phyloP scores from a whole-genome alignment of 2,113 vertebrate genomes.

The Leptobrachium leishanense region DNA sequence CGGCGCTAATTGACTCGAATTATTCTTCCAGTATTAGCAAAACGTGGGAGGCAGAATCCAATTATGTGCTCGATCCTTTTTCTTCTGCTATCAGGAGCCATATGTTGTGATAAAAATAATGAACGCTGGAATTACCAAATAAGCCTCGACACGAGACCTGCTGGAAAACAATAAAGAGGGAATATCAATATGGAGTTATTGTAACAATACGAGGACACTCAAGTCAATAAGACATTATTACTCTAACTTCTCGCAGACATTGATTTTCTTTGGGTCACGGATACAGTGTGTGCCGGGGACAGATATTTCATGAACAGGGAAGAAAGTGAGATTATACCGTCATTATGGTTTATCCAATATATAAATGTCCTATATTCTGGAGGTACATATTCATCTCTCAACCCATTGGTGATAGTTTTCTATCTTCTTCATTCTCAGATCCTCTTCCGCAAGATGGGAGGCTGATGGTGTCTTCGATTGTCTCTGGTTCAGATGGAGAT shows the following conservation, averaged over 20 bases:
- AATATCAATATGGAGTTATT: conserved; percentile 63
- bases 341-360: no score
- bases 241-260: conserved; percentile 21
- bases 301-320: background rate
- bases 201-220: conserved; percentile 51
- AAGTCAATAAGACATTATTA: conserved; percentile 58
- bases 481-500: no score
- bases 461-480: no score
- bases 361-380: no score
- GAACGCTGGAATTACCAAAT: conserved; percentile 7
- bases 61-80: background rate
- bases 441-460: no score
- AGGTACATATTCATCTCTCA: no score
- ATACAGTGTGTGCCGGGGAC: background rate
- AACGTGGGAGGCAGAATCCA: background rate
- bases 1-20: background rate
- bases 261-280: background rate
- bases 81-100: background rate
- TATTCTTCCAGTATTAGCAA: background rate
- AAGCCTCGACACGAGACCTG: conserved; percentile 42
- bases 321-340: no score
- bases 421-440: no score
- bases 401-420: no score
- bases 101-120: background rate
- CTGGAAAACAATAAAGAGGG: conserved; percentile 44